Evolutionary conservation across 2,113 vertebrate species (phyloP).

Genomic region (Siphamia tubifer): DNA sequence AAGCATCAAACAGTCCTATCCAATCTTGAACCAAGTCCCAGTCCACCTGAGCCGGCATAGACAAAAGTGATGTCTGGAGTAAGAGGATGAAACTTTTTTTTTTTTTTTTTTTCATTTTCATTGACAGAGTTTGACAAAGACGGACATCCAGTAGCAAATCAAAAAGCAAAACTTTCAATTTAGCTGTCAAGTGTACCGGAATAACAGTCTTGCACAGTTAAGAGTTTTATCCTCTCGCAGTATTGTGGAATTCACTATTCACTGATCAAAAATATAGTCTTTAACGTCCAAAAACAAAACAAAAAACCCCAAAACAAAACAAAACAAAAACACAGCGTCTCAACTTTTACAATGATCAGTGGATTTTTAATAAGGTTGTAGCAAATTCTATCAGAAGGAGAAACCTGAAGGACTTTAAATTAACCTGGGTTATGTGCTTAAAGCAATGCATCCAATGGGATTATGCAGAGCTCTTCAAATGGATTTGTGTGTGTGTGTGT

Average conservation of each 20-base stretch:
- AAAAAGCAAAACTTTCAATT: too few relatives aligned
- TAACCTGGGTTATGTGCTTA: constrained; percentile 47
- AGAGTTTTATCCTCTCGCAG: too few relatives aligned
- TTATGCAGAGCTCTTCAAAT: constrained; percentile 42
- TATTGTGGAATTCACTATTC: too few relatives aligned
- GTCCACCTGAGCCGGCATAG: constrained; percentile 5
- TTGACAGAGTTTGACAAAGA: background rate
- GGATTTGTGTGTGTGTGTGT: constrained; percentile 45
- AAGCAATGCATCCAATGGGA: constrained; percentile 50
- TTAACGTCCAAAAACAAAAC: too few relatives aligned
- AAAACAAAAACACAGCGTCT: too few relatives aligned
- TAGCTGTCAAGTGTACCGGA: too few relatives aligned
- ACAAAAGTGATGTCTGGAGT: background rate
- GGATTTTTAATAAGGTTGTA: constrained; percentile 1
- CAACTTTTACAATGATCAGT: too few relatives aligned
- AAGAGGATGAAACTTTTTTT: background rate
- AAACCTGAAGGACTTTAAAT: constrained; percentile 47
- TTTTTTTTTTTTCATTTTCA: background rate
- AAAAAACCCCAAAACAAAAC: too few relatives aligned
- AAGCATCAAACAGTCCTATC: constrained; percentile 30
- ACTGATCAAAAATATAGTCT: too few relatives aligned
- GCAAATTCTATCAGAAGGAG: constrained; percentile 13
- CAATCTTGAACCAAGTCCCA: constrained; percentile 10
- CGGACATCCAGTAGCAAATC: too few relatives aligned
- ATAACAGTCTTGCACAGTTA: too few relatives aligned